Percentiles rank a stretch among this genome's conserved stretches.
These are phyloP conservation scores for Drosophila falleni DNA, from an alignment of 2,888 invertebrate genomes.

Conservation along the genomic window DNA sequence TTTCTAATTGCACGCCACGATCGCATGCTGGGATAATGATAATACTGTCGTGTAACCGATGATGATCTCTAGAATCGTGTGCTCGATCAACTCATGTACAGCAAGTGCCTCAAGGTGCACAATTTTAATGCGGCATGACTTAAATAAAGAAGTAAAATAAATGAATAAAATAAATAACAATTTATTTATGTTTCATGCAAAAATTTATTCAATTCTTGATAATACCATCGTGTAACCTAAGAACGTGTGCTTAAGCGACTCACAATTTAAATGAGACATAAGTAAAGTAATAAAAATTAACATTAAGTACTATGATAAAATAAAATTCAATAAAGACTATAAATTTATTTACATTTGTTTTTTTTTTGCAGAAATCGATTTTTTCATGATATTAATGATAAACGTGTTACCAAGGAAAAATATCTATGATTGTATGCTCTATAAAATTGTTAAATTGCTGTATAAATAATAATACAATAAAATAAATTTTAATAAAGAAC, in stretches of 20 bases:
- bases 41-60: slow-evolving; percentile 30
- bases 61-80: slow-evolving; percentile 32
- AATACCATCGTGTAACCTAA: not conserved
- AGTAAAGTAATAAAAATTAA: not conserved
- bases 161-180: not conserved
- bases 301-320: not conserved
- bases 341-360: too few species aligned
- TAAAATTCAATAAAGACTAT: not conserved
- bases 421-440: not conserved
- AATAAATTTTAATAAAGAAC: not conserved
- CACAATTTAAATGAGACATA: not conserved
- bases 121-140: slow-evolving; percentile 1
- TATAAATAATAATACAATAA: not conserved
- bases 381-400: not conserved
- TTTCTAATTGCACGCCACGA: slow-evolving; percentile 77
- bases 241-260: not conserved
- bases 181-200: not conserved
- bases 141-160: not conserved
- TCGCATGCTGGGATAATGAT: slow-evolving; percentile 56
- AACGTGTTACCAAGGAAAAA: not conserved
- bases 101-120: slow-evolving; percentile 2
- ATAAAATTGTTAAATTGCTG: not conserved
- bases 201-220: not conserved
- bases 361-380: too few species aligned
- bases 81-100: slow-evolving; percentile 1